A percentile compares a stretch with the other conserved stretches of the same genome.
Conservation (phyloP, 2,797 vertebrate genomes). For the Peromyscus attwateri region DNA sequence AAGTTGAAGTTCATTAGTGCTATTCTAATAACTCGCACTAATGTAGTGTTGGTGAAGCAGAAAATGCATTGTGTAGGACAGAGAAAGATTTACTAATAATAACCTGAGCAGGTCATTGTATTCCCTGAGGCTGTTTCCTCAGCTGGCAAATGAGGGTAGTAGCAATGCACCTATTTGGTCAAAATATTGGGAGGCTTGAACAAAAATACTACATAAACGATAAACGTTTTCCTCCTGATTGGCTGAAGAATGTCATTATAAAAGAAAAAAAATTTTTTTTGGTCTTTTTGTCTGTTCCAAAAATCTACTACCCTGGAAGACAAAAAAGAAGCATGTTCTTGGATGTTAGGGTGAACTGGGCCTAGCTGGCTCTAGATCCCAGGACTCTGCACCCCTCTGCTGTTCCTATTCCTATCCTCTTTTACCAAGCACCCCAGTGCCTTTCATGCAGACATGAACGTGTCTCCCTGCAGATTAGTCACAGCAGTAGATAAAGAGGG, state of each 20-base stretch:
- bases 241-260: background rate
- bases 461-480: slow-evolving; percentile 78
- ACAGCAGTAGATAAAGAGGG: slow-evolving; percentile 83
- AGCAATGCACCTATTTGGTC: background rate
- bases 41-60: background rate
- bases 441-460: background rate
- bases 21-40: slow-evolving; percentile 4
- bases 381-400: background rate
- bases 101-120: background rate
- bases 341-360: rapidly evolving
- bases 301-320: background rate
- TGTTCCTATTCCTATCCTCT: too few species aligned
- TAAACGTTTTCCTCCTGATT: background rate
- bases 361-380: background rate
- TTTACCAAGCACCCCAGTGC: background rate
- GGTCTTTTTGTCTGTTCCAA: background rate
- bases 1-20: background rate
- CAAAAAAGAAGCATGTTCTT: background rate
- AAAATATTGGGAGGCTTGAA: background rate
- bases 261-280: background rate
- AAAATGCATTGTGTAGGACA: background rate
- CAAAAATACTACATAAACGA: background rate
- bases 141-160: background rate
- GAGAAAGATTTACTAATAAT: background rate
- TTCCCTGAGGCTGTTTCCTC: background rate